Evolutionary conservation across 2,113 vertebrate genomes (phyloP).

Genomic region (Oceanodroma tethys): DNA sequence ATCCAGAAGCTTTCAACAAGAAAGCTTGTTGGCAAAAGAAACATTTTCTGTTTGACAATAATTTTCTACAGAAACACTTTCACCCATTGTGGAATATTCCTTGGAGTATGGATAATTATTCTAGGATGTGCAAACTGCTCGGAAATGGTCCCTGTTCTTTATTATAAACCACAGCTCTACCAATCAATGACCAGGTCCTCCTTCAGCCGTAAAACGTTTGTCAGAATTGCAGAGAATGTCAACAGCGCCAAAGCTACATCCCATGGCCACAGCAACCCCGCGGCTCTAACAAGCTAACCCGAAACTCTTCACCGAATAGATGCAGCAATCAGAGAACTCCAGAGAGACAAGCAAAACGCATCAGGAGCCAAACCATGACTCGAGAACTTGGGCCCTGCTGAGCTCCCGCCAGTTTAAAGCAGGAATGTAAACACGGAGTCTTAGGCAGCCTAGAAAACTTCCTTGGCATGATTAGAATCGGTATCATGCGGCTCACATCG

Average conservation of each 20-base stretch:
- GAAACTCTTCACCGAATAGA: neutral
- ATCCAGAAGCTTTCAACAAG: neutral
- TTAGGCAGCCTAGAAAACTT: too few species aligned
- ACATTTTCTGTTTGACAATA: neutral
- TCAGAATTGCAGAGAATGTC: neutral
- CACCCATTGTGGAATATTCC: accelerated
- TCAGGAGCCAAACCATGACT: neutral
- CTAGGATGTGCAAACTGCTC: accelerated
- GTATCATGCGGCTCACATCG: accelerated
- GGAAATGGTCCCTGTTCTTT: neutral
- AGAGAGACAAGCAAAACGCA: accelerated
- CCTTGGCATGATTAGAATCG: accelerated
- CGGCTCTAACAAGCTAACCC: accelerated
- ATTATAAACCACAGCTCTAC: neutral
- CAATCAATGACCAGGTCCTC: accelerated
- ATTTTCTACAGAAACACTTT: accelerated
- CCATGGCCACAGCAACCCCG: accelerated
- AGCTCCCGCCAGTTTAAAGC: neutral
- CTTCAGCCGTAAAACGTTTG: neutral
- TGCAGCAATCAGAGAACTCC: accelerated
- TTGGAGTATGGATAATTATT: accelerated
- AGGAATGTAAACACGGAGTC: accelerated
- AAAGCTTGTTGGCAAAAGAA: accelerated
- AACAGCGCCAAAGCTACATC: accelerated
- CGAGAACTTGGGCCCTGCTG: accelerated